Conservation (phyloP, 2,888 invertebrate species). For the Nudaria mundana region DNA sequence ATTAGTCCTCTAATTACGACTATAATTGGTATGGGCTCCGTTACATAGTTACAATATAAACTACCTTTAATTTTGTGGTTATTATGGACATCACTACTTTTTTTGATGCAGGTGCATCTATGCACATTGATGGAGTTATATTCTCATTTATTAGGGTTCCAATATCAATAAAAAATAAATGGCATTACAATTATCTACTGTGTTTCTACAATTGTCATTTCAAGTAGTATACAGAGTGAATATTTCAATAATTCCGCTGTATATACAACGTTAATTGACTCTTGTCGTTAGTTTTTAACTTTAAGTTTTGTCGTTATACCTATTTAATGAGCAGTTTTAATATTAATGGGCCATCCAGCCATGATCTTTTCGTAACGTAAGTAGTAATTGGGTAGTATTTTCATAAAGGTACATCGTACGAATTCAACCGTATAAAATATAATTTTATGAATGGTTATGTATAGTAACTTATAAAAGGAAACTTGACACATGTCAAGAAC, state of each 20-base stretch:
- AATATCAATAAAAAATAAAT: slow-evolving; percentile 58
- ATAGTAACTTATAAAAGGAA: no score
- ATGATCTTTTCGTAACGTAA: no score
- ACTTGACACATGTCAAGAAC: no score
- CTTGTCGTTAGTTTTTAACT: no score
- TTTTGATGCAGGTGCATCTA: slow-evolving; percentile 62
- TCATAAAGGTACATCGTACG: no score
- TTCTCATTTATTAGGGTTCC: slow-evolving; percentile 53
- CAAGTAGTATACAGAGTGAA: slow-evolving; percentile 35
- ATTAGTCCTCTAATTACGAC: slow-evolving; percentile 35
- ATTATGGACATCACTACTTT: slow-evolving; percentile 58
- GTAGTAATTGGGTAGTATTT: no score
- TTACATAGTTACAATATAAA: slow-evolving; percentile 41
- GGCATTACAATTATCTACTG: slow-evolving; percentile 62
- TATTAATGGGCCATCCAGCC: no score
- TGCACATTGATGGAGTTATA: slow-evolving; percentile 51
- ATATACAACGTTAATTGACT: no score
- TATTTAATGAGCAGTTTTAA: no score
- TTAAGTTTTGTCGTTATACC: no score
- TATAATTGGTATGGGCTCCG: slow-evolving; percentile 30
- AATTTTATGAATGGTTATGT: no score
- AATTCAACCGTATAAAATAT: no score
- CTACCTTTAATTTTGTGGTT: slow-evolving; percentile 38
- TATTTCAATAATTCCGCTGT: slow-evolving; percentile 46
- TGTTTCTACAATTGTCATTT: slow-evolving; percentile 52